Percentiles rank a stretch among this genome's conserved stretches.
phyloP scores from a whole-genome alignment of 2,113 vertebrate species.

The Mesoclemmys tuberculata region DNA sequence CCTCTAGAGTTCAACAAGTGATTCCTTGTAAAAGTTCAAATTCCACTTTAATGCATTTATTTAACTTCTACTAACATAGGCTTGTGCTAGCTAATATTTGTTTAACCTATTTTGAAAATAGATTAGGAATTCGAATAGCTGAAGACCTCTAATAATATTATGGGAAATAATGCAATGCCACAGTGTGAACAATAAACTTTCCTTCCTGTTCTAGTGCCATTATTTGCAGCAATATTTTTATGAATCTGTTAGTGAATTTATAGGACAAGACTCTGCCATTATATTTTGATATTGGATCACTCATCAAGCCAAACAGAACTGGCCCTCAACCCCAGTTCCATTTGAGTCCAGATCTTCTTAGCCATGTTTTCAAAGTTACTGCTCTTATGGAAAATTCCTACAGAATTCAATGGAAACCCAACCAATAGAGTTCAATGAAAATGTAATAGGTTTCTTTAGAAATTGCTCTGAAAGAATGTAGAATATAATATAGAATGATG shows the following conservation, averaged over 20 bases:
- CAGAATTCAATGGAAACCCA: neutral
- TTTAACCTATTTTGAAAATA: neutral
- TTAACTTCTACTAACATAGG: neutral
- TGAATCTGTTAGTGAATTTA: neutral
- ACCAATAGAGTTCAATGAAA: neutral
- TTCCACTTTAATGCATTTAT: neutral
- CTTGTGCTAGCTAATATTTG: neutral
- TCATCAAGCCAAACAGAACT: neutral
- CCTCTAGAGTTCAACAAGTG: neutral
- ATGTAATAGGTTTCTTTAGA: neutral
- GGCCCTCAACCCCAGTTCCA: neutral
- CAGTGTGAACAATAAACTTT: neutral
- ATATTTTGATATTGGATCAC: neutral
- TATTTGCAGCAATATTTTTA: neutral
- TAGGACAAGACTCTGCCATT: neutral
- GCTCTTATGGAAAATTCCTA: neutral
- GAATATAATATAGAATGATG: neutral
- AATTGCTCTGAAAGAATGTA: neutral
- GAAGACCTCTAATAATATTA: neutral
- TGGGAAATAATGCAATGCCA: neutral
- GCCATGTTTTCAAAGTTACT: neutral
- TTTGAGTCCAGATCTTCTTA: neutral
- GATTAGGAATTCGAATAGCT: neutral
- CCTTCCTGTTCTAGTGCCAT: neutral
- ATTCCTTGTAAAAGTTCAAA: constrained; percentile 1